Percentiles rank a stretch among this genome's conserved stretches.
These are phyloP conservation scores for Oryzias javanicus DNA, from an alignment of 2,113 vertebrate species.

Conservation along the genomic window DNA sequence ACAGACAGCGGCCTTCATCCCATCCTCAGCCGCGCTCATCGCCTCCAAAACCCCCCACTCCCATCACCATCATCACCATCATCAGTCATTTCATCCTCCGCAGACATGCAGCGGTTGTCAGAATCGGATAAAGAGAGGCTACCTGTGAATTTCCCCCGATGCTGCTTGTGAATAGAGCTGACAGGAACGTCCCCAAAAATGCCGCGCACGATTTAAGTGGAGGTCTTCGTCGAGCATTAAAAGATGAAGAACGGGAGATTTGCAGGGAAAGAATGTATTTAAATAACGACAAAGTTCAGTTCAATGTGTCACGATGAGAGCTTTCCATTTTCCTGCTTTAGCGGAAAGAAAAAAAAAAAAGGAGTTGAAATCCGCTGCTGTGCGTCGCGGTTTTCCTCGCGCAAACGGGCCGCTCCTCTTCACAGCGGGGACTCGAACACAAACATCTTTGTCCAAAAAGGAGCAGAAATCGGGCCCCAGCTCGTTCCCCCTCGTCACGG, in stretches of 20 bases:
- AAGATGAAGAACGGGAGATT: too few species aligned
- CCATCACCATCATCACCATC: too few species aligned
- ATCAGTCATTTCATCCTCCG: too few species aligned
- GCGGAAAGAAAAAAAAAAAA: conserved; percentile 9
- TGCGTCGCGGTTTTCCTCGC: conserved; percentile 42
- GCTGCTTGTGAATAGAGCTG: conserved; percentile 7
- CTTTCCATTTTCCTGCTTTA: conserved; percentile 61
- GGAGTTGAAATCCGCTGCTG: conserved; percentile 52
- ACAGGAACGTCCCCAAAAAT: conserved; percentile 26
- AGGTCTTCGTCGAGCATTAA: conserved; percentile 27
- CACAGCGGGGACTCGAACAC: conserved; percentile 30
- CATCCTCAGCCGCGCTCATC: too few species aligned
- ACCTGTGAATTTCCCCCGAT: conserved; percentile 71
- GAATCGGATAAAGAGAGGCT: conserved; percentile 61
- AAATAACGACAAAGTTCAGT: neutral
- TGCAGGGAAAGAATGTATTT: too few species aligned
- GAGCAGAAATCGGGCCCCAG: conserved; percentile 13
- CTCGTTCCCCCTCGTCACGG: conserved; percentile 30
- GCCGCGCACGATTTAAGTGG: conserved; percentile 15
- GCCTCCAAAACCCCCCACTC: too few species aligned
- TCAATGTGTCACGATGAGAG: conserved; percentile 61
- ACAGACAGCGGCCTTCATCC: neutral
- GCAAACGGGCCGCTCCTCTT: conserved; percentile 19
- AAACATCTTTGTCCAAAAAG: conserved; percentile 37
- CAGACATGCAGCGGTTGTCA: conserved; percentile 24